Evolutionary conservation across 2,797 vertebrate genomes (phyloP).

Genomic region (Ceyx erithaca): DNA sequence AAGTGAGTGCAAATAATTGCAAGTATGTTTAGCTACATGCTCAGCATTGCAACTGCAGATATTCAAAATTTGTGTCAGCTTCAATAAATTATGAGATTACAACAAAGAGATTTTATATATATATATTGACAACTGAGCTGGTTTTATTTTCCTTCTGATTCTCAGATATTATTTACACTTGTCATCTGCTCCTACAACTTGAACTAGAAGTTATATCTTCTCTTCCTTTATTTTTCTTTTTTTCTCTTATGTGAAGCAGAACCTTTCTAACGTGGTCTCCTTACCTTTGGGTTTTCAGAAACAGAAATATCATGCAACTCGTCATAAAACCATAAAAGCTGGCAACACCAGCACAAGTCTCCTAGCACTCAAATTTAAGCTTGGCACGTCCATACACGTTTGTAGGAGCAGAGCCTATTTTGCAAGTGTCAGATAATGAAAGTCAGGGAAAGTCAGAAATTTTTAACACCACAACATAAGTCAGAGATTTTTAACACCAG

Average conservation of each 20-base stretch:
- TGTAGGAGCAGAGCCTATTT: slow-evolving; percentile 18
- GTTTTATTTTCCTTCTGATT: neutral
- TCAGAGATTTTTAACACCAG: slow-evolving; percentile 44
- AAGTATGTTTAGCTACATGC: neutral
- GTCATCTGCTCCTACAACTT: neutral
- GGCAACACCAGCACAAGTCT: neutral
- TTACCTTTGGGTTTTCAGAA: neutral
- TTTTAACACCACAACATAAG: slow-evolving; percentile 27
- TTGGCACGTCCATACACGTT: neutral
- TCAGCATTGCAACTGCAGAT: neutral
- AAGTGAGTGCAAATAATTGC: slow-evolving; percentile 6
- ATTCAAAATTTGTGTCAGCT: neutral
- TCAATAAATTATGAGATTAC: slow-evolving; percentile 17
- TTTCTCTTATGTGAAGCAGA: neutral
- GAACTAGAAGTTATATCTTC: neutral
- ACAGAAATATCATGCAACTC: neutral
- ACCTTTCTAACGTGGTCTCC: neutral
- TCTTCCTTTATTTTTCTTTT: neutral
- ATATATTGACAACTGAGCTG: neutral
- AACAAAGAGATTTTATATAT: neutral
- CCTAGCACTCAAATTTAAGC: neutral
- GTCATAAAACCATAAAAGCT: neutral
- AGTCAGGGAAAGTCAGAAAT: slow-evolving; percentile 35
- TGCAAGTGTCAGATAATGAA: slow-evolving; percentile 44
- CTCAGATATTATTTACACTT: neutral